Base-by-base conservation (phyloP, 2,797 vertebrate genomes). In the Sebastes minor region DNA sequence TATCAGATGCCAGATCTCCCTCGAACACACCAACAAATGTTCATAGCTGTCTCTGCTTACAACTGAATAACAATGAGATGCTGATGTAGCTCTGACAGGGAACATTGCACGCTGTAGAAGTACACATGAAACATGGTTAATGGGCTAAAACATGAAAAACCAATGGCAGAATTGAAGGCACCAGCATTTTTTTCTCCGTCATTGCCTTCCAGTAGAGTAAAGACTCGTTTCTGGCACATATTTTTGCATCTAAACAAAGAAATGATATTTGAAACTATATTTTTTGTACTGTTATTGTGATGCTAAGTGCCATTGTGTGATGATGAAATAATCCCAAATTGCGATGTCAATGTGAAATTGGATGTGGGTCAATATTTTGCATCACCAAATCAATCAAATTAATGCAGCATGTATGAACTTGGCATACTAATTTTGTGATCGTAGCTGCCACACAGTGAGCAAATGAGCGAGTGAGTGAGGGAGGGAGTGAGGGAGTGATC, bases 41-140 rank as follows among this genome's bases (percentile, higher is more conserved):
- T 74, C 66, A 73, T 25, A 71, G 38, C 80, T 27, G n/a, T 76
- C 65, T 80, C 30, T 49, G 28, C 62, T 86, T 71, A 49, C 30
- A 74, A n/a, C 68, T 74, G 69, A 74, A 80, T 70, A 25, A 63
- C 61, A 78, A 82, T 82, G 70, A 88, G 83, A 80, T 25, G 55
- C 60, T 71, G 78, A 82, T 88, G 73, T 53, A 12, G 74, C 49
- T 72, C 63, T 18, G 71, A 75, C 27, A n/a, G 28, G 59, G 49
- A 53, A 53, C 42, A 77, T 13, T 68, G 25, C 57, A n/a, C 8
- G 1, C 64, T 42, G 2, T 61, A 35, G 42, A 72, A 64, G 33
- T 56, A 49, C 28, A 53, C 52, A 74, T 52, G 20, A 49, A 78
- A 74, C 12, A 13, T 55, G 25, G 18, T 76, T 68, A 71, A 84